A percentile compares a stretch with the other conserved stretches of the same genome.
Evolutionary conservation across 2,888 invertebrate genomes (phyloP).

Genomic region (Autographa gamma): DNA sequence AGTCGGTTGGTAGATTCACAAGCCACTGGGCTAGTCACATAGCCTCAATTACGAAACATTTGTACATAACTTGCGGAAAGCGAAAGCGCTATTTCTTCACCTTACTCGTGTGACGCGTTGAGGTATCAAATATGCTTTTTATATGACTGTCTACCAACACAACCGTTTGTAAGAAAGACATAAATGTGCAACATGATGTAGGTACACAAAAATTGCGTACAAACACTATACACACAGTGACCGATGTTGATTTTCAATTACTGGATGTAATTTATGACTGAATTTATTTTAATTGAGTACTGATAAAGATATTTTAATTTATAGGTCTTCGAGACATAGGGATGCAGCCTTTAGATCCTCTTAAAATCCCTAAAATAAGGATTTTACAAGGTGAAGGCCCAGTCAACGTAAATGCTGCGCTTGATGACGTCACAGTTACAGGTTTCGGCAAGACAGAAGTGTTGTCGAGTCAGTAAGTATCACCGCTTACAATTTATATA

Average conservation of each 20-base stretch:
- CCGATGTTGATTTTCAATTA: neutral
- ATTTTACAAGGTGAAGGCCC: constrained; percentile 92
- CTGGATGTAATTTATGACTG: neutral
- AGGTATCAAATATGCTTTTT: constrained; percentile 59
- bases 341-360: constrained; percentile 91
- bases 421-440: constrained; percentile 90
- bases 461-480: constrained; percentile 89
- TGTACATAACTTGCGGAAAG: constrained; percentile 86
- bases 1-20: constrained; percentile 69
- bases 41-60: constrained; percentile 86
- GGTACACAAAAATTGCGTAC: neutral
- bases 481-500: constrained; percentile 58
- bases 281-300: neutral
- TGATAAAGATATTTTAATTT: constrained; percentile 32
- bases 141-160: constrained; percentile 37
- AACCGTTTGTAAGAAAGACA: neutral
- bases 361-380: constrained; percentile 90
- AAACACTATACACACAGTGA: neutral
- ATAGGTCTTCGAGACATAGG: constrained; percentile 88
- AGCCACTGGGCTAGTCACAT: constrained; percentile 78
- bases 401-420: constrained; percentile 91
- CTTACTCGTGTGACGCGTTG: constrained; percentile 72
- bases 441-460: constrained; percentile 91
- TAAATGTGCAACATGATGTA: neutral
- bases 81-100: constrained; percentile 87